Evolutionary conservation across 1,140 invertebrate species (phyloP).

Genomic region (Chironomus tepperi): DNA sequence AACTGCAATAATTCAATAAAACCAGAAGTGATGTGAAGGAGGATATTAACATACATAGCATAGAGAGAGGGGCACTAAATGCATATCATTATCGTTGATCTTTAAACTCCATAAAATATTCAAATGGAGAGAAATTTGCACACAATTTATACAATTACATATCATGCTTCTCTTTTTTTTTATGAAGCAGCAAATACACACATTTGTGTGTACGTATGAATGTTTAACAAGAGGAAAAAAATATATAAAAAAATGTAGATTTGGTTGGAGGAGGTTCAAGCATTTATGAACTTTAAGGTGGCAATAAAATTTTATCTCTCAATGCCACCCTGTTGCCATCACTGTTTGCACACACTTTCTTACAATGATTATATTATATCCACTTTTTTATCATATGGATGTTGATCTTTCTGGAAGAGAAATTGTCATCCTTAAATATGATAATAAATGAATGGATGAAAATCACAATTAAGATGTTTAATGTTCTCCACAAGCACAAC

Average conservation of each 20-base stretch:
- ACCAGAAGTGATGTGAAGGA: not conserved
- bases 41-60: not conserved
- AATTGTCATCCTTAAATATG: not conserved
- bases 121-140: slow-evolving; percentile 12
- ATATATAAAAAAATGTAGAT: no score
- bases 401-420: not conserved
- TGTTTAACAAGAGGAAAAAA: no score
- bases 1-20: not conserved
- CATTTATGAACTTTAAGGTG: not conserved
- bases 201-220: not conserved
- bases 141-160: slow-evolving; percentile 14
- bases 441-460: not conserved
- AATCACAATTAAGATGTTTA: slow-evolving; percentile 14
- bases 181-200: no score
- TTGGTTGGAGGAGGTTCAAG: not conserved
- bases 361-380: slow-evolving; percentile 10
- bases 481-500: not conserved
- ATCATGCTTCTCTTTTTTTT: not conserved
- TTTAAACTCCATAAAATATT: slow-evolving; percentile 10
- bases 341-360: slow-evolving; percentile 1
- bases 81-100: slow-evolving; percentile 8
- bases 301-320: slow-evolving; percentile 9
- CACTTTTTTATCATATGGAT: slow-evolving; percentile 14
- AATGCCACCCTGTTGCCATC: not conserved
- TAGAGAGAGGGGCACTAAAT: slow-evolving; percentile 1